A percentile compares a stretch with the other conserved stretches of the same genome.
phyloP scores from a whole-genome alignment of 2,888 invertebrate genomes.

The Drosophila gaucha region DNA sequence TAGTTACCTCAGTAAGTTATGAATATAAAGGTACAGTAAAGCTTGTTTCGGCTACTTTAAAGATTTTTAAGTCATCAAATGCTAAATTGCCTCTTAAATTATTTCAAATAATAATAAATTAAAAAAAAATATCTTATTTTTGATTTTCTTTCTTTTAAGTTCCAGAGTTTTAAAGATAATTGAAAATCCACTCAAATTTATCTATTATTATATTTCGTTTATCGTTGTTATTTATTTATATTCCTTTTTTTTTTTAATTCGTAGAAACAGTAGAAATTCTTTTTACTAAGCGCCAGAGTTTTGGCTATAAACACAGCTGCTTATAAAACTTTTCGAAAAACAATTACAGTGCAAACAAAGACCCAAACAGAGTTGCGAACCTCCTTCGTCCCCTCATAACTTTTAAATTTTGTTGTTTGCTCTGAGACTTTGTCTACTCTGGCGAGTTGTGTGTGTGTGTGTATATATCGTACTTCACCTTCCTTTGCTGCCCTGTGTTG shows the following conservation, averaged over 20 bases:
- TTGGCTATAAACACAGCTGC: slow-evolving; percentile 58
- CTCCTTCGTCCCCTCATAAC: slow-evolving; percentile 36
- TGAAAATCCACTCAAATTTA: background rate
- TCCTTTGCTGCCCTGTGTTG: slow-evolving; percentile 19
- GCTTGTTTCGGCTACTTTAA: too few species aligned
- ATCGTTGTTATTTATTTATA: slow-evolving; percentile 1
- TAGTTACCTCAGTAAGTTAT: too few species aligned
- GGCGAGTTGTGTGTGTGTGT: slow-evolving; percentile 12
- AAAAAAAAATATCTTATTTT: too few species aligned
- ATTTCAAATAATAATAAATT: too few species aligned
- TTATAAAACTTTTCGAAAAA: slow-evolving; percentile 55
- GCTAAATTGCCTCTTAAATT: too few species aligned
- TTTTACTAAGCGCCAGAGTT: slow-evolving; percentile 26
- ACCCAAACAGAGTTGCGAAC: slow-evolving; percentile 22
- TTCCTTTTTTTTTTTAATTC: too few species aligned
- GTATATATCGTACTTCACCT: slow-evolving; percentile 20
- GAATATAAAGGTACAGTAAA: too few species aligned
- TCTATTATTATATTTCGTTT: background rate
- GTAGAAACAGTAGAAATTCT: too few species aligned
- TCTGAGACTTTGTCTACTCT: slow-evolving; percentile 61
- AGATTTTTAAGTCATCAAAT: too few species aligned
- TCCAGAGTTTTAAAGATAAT: background rate
- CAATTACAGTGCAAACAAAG: slow-evolving; percentile 56
- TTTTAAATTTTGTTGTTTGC: slow-evolving; percentile 70
- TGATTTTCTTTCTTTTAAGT: too few species aligned